phyloP scores from a whole-genome alignment of 2,113 vertebrate genomes.

The Ameiurus melas region DNA sequence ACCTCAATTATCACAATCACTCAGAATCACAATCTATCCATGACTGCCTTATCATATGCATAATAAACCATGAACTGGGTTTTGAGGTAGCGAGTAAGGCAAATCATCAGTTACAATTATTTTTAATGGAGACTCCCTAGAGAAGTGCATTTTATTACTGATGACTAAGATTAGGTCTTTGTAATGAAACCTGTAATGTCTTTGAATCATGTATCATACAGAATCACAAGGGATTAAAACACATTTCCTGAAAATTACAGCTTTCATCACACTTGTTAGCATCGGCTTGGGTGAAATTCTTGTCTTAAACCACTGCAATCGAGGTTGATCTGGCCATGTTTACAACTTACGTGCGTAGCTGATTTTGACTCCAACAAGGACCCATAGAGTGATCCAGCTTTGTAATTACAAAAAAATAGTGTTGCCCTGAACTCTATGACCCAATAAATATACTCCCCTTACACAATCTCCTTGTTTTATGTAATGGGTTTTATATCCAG shows the following conservation, averaged over 20 bases:
- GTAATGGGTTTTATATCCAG: background rate
- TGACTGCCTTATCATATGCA: background rate
- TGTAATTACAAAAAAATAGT: constrained; percentile 1
- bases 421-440: constrained; percentile 24
- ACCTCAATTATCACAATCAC: background rate
- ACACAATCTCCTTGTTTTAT: constrained; percentile 2
- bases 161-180: background rate
- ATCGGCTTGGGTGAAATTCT: background rate
- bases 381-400: background rate
- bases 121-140: background rate
- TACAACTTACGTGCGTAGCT: background rate
- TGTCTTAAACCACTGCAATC: constrained; percentile 6
- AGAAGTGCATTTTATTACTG: background rate
- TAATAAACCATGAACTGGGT: background rate
- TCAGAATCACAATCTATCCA: background rate
- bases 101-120: background rate
- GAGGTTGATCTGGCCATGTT: constrained; percentile 17
- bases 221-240: background rate
- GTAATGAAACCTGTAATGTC: background rate
- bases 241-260: background rate
- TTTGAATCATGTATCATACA: background rate
- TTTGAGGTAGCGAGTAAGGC: background rate
- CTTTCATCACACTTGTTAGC: background rate
- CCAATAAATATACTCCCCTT: background rate
- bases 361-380: constrained; percentile 17